Base-by-base conservation (phyloP, 2,888 invertebrate genomes). In the Tolmerus cingulatus region DNA sequence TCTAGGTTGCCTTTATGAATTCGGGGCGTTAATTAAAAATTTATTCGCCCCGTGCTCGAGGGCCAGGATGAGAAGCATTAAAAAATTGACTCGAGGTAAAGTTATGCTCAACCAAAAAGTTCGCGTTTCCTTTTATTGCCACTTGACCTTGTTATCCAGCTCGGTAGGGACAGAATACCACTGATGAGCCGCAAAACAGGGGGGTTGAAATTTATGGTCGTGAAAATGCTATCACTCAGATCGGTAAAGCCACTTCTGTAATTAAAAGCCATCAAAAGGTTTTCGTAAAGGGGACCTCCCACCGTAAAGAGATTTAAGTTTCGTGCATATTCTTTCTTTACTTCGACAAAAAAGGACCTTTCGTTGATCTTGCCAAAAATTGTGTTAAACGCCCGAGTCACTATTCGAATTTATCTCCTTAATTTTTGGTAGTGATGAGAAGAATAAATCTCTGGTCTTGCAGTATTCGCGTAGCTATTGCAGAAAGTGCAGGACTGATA, bases 21-120 rank as follows among this genome's bases (percentile, higher is more conserved):
- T 57, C 27, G 74, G 57, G 87, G 27, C 57, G 30, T 57, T 86
- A 77, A 86, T 79, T 79, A 79, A 81, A 66, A 78, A 66, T 66
- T 74, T 78, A 79, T 78, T 57, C 66, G 23, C 14, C 8, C 14
- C 37, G n/a, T 23, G n/a, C 37, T 30, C 2, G 9, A 74, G 30
- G 86, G 86, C 46, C 74, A 34, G 27, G 14, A 34, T 16, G 30
- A 78, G 78, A 43, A 78, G 37, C 12, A 23, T 43, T 78, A 23
- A 79, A 46, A 79, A 46, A 43, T 43, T 43, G 46, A 34, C 43
- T 78, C 27, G 23, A 78, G 78, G 78, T 40, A 43, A 78, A 79
- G 79, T 79, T 43, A 40, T 79, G 51, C 79, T 79, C 51, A 46
- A 79, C 46, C 27, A 79, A 27, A 51, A 46, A 79, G 19, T 79